These are phyloP conservation scores for Ptilorrhoa leucosticta DNA, from an alignment of 2,113 vertebrate species.

Conservation along the genomic window DNA sequence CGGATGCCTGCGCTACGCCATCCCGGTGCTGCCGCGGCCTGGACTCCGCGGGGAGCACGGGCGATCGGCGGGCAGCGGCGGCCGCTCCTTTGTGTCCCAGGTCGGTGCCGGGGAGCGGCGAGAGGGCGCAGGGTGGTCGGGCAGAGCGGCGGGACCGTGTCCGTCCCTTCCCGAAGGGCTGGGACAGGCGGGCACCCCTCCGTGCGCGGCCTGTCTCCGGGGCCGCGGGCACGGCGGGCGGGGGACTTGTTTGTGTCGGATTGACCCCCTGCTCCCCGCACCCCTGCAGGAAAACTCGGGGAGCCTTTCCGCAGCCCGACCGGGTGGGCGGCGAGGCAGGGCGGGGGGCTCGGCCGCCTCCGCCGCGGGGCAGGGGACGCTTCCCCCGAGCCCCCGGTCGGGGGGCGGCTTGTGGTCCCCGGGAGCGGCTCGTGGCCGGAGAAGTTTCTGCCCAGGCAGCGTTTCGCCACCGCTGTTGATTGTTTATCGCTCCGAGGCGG, in stretches of 20 bases:
- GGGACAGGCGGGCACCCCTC: neutral
- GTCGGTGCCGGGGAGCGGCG: neutral
- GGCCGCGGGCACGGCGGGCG: neutral
- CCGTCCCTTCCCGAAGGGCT: neutral
- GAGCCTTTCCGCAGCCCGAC: neutral
- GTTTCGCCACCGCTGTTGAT: neutral
- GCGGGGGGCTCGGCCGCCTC: neutral
- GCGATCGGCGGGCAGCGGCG: neutral
- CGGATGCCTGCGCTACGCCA: slow-evolving; percentile 53
- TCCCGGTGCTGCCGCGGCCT: slow-evolving; percentile 50
- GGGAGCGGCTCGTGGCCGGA: neutral
- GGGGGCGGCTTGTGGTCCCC: neutral
- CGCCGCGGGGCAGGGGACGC: neutral
- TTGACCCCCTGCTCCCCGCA: no score
- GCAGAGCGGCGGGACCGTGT: neutral
- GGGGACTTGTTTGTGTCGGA: neutral
- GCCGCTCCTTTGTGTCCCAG: neutral
- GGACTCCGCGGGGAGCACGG: neutral
- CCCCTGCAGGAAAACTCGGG: neutral
- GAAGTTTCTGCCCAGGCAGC: neutral
- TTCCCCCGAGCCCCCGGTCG: no score
- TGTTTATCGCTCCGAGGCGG: neutral
- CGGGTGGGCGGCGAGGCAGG: neutral
- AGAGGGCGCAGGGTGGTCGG: neutral
- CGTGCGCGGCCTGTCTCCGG: neutral